Evolutionary conservation across 2,888 invertebrate species (phyloP).

Genomic region (Athetis lepigone): DNA sequence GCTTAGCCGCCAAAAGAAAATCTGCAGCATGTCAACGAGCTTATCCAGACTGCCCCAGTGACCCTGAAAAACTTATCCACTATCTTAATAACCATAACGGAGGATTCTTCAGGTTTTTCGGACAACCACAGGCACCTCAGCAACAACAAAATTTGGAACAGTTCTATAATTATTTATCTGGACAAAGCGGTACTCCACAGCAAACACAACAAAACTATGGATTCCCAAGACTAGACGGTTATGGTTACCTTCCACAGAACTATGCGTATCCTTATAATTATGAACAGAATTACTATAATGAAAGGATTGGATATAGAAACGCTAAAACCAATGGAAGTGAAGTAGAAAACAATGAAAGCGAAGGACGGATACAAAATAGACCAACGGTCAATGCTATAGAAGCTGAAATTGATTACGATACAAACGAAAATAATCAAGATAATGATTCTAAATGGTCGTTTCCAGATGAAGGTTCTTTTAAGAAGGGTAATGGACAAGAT

Average conservation of each 20-base stretch:
- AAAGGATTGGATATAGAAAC: slow-evolving; percentile 64
- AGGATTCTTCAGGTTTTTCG: slow-evolving; percentile 95
- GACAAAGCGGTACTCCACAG: slow-evolving; percentile 64
- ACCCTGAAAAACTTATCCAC: slow-evolving; percentile 93
- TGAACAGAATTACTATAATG: slow-evolving; percentile 68
- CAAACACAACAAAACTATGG: slow-evolving; percentile 53
- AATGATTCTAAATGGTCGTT: slow-evolving; percentile 75
- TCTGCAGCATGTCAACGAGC: slow-evolving; percentile 91
- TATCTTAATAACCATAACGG: slow-evolving; percentile 96
- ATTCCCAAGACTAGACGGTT: slow-evolving; percentile 41
- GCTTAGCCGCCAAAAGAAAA: slow-evolving; percentile 92
- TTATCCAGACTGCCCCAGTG: slow-evolving; percentile 94
- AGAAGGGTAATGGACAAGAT: slow-evolving; percentile 53
- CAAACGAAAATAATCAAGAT: slow-evolving; percentile 54
- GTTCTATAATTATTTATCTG: slow-evolving; percentile 78
- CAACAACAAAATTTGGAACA: slow-evolving; percentile 79
- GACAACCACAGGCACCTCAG: slow-evolving; percentile 78
- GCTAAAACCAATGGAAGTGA: slow-evolving; percentile 61
- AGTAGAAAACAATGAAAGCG: too few species aligned
- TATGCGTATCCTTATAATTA: slow-evolving; percentile 63
- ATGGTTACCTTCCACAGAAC: slow-evolving; percentile 53
- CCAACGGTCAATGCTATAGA: slow-evolving; percentile 57
- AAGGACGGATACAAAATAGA: slow-evolving; percentile 81
- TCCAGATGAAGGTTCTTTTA: slow-evolving; percentile 66
- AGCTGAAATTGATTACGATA: slow-evolving; percentile 45